Conservation (phyloP, 2,113 vertebrate species). For the Hemichromis elongatus region DNA sequence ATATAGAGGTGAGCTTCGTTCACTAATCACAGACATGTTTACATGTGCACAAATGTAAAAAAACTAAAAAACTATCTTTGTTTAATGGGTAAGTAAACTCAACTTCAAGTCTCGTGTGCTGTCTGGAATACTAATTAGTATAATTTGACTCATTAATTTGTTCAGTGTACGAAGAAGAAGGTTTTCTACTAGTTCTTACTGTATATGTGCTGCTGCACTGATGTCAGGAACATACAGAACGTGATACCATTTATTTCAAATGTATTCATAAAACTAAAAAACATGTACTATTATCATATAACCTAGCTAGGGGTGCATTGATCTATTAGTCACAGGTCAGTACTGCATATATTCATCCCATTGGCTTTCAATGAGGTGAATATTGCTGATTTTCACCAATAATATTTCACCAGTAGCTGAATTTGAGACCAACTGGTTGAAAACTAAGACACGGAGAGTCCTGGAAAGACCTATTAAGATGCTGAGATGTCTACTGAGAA, state of each 20-base stretch:
- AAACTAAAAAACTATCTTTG: too few species aligned
- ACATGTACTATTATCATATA: neutral
- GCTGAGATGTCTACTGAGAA: neutral
- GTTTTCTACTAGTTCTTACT: neutral
- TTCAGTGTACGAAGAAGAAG: neutral
- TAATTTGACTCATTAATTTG: neutral
- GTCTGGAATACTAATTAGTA: neutral
- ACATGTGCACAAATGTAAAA: neutral
- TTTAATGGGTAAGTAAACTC: neutral
- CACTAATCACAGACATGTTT: neutral
- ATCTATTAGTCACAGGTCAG: neutral
- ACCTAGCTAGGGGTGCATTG: neutral
- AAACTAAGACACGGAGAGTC: neutral
- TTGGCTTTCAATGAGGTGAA: neutral
- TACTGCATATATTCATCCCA: neutral
- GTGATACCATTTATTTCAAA: neutral
- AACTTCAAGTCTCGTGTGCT: neutral
- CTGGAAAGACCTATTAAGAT: neutral
- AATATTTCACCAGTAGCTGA: neutral
- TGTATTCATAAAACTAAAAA: neutral
- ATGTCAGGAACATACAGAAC: neutral
- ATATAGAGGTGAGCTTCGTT: slow-evolving; percentile 74
- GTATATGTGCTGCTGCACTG: neutral
- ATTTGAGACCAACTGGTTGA: neutral
- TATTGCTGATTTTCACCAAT: neutral